Evolutionary conservation across 2,113 vertebrate genomes (phyloP).

Genomic region (Ailuropoda melanoleuca): DNA sequence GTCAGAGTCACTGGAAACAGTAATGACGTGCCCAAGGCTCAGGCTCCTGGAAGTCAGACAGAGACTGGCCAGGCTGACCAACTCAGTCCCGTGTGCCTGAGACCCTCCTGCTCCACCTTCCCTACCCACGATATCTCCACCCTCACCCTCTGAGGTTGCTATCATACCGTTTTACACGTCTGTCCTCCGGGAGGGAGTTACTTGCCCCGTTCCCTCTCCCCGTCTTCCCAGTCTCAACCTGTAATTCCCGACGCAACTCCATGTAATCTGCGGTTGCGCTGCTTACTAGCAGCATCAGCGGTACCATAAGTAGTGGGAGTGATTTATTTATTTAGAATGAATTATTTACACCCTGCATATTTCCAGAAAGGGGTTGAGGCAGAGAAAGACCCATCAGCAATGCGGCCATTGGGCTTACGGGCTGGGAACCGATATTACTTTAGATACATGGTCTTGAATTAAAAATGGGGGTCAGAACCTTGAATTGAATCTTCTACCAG

Average conservation of each 20-base stretch:
- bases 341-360: constrained; percentile 62
- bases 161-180: background rate
- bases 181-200: background rate
- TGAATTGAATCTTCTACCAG: constrained; percentile 46
- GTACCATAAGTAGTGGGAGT: background rate
- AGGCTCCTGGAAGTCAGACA: background rate
- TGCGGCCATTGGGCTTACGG: background rate
- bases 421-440: constrained; percentile 1
- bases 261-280: fast-evolving
- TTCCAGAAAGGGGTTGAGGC: constrained; percentile 60
- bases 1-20: background rate
- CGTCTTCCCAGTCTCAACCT: background rate
- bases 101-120: background rate
- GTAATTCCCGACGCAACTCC: background rate
- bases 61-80: background rate
- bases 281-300: background rate
- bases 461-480: constrained; percentile 70
- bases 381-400: constrained; percentile 30
- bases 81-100: fast-evolving
- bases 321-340: constrained; percentile 74
- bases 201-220: background rate
- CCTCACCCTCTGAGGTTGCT: background rate
- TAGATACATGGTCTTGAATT: constrained; percentile 55
- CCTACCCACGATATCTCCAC: background rate
- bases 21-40: background rate